These are phyloP conservation scores for Drosophila carrolli DNA, from an alignment of 1,140 invertebrate species.

Conservation along the genomic window DNA sequence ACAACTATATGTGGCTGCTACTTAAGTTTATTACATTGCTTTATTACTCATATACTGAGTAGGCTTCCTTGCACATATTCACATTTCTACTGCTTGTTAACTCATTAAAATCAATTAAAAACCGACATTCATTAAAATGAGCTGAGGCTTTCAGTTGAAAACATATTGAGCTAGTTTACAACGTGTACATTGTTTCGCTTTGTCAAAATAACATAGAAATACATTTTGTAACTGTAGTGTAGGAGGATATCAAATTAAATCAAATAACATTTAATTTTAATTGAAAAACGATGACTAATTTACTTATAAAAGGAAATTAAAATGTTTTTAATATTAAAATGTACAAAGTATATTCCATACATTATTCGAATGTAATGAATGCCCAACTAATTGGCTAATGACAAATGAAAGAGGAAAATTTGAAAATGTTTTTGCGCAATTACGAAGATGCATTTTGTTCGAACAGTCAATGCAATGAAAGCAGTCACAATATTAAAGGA, in stretches of 20 bases:
- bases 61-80: no score
- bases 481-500: neutral
- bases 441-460: neutral
- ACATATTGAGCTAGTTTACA: neutral
- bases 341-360: neutral
- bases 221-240: neutral
- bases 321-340: neutral
- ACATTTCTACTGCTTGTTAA: neutral
- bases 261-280: neutral
- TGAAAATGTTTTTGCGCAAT: constrained; percentile 5
- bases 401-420: neutral
- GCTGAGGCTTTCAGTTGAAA: neutral
- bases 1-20: no score
- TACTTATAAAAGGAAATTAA: neutral
- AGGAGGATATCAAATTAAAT: no score
- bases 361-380: constrained; percentile 11
- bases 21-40: no score
- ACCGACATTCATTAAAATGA: neutral
- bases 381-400: constrained; percentile 19
- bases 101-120: neutral
- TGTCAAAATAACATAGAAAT: neutral
- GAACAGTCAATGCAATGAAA: neutral
- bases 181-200: neutral
- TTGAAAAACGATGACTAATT: constrained; percentile 13
- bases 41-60: no score